Evolutionary conservation across 2,797 vertebrate species (phyloP), one percentile per base, ranked within the genome.

Genomic region (Parauchenoglanis punctatus): DNA sequence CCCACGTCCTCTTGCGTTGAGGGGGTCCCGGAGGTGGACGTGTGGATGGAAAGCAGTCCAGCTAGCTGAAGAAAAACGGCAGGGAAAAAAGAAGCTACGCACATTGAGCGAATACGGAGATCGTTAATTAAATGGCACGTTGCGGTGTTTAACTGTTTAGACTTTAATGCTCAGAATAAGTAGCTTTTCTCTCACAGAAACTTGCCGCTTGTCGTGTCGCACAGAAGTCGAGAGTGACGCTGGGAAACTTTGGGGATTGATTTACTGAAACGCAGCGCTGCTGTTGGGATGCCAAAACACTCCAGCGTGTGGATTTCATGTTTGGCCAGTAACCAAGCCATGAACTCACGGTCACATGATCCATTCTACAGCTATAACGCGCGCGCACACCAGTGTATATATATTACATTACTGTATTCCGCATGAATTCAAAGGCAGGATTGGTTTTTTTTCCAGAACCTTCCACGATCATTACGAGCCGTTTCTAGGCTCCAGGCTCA

Each of bases 251-350:
- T 25, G 0, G 70, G 40, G 68, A 72, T 23, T 46, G 70, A n/a
- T 12, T 75, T n/a, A 49, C 13, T 10, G 49, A 31, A 54, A 56
- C 75, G 0, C 75, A 5, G 75, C 0, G 73, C 49, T 56, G 1
- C 49, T 54, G 4, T 54, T 5, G 18, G 49, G 13, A 18, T 3
- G 44, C 44, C 44, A 49, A n/a, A 49, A 28, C 15, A 18, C 76
- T 77, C 73, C 75, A 18, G 46, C 3, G 75, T 77, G 75, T 77
- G 49, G 46, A 75, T 73, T 73, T 72, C 68, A 40, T 44, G 35
- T 23, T 23, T 72, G 68, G 68, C 68, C 18, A 20, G 20, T 4
- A 73, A 73, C 40, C 70, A 73, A 25, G 25, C 40, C 70, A 12
- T 73, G 40, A 46, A 73, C 40, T 73, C 70, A 46, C 6, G 40